Percentiles rank a stretch among this genome's conserved stretches.
These are phyloP conservation scores for Trigoniulus corallinus DNA, from an alignment of 1,140 invertebrate genomes.

Conservation along the genomic window DNA sequence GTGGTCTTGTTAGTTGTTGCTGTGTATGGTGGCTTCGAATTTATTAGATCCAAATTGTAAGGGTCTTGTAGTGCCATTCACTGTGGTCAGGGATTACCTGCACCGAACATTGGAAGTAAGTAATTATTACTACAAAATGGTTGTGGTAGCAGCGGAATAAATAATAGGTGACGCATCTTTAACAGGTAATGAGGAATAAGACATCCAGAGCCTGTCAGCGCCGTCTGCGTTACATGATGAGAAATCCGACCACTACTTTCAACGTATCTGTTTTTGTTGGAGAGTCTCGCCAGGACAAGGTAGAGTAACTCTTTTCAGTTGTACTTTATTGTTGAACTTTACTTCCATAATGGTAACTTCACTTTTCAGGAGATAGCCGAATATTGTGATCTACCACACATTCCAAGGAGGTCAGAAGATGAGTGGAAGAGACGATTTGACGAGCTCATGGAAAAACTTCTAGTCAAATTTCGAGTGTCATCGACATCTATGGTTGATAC, in stretches of 20 bases:
- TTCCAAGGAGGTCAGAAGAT: constrained; percentile 11
- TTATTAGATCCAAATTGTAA: constrained; percentile 40
- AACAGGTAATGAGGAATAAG: constrained; percentile 38
- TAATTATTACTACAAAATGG: neutral
- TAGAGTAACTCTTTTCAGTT: neutral
- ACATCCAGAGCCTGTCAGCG: constrained; percentile 49
- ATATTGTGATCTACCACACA: neutral
- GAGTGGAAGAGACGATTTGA: constrained; percentile 11
- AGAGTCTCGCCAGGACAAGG: constrained; percentile 37
- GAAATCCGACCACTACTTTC: constrained; percentile 34
- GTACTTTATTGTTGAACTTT: neutral
- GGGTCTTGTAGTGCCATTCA: constrained; percentile 23
- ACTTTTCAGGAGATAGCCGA: constrained; percentile 4
- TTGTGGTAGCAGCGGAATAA: neutral
- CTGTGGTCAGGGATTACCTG: constrained; percentile 35
- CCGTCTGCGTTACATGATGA: constrained; percentile 41
- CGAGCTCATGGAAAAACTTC: constrained; percentile 14
- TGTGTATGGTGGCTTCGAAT: constrained; percentile 45
- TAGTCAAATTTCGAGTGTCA: constrained; percentile 13
- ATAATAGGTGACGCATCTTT: constrained; percentile 1
- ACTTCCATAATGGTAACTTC: neutral
- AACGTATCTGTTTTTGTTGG: constrained; percentile 40
- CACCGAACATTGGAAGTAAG: constrained; percentile 22
- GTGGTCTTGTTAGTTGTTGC: constrained; percentile 27
- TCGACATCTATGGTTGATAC: neutral